These are phyloP conservation scores for Nesoenas mayeri DNA, from an alignment of 2,113 vertebrate species.

Conservation along the genomic window DNA sequence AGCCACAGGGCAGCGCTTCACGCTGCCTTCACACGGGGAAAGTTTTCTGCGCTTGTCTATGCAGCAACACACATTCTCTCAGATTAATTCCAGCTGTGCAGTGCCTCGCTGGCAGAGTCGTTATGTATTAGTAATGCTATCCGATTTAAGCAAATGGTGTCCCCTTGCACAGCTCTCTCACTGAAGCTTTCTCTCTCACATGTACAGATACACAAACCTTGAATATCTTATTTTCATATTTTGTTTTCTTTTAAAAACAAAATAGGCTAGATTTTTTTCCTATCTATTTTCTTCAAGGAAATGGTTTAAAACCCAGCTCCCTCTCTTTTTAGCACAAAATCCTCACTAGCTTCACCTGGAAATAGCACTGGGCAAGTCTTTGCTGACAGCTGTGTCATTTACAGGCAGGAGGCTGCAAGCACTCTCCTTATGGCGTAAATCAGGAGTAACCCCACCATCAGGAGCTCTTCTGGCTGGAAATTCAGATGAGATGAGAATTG, in stretches of 20 bases:
- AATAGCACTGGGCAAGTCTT: neutral
- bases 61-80: conserved; percentile 41
- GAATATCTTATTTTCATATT: neutral
- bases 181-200: neutral
- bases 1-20: conserved; percentile 75
- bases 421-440: neutral
- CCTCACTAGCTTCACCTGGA: neutral
- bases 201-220: neutral
- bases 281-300: neutral
- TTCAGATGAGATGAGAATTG: neutral
- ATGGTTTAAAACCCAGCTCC: neutral
- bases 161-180: neutral
- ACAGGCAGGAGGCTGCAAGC: neutral
- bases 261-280: neutral
- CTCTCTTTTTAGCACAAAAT: neutral
- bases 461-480: neutral
- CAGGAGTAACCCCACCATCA: neutral
- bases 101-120: conserved; percentile 33
- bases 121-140: conserved; percentile 38
- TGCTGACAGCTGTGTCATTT: neutral
- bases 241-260: neutral
- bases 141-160: conserved; percentile 14
- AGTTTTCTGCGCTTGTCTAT: conserved; percentile 57
- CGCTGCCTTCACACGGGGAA: conserved; percentile 51
- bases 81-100: conserved; percentile 75